A percentile compares a stretch with the other conserved stretches of the same genome.
These are phyloP conservation scores for Hoplias malabaricus DNA, from an alignment of 2,113 vertebrate genomes.

Conservation along the genomic window DNA sequence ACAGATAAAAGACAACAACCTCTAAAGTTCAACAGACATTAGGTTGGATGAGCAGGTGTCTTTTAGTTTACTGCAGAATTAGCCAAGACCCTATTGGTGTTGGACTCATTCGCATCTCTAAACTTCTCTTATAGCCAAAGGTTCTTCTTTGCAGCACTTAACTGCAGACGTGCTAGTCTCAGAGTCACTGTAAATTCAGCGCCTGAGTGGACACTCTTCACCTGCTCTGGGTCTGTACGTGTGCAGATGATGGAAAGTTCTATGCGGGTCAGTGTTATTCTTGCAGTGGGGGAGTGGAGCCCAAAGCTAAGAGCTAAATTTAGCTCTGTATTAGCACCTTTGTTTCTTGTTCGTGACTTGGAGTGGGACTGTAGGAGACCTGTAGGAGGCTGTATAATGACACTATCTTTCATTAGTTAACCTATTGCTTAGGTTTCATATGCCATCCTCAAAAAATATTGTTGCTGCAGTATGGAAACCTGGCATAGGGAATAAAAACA, in stretches of 20 bases:
- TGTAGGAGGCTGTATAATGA: not conserved
- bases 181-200: conserved; percentile 15
- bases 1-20: too few species aligned
- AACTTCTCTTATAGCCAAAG: not conserved
- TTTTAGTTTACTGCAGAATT: not conserved
- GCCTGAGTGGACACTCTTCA: not conserved
- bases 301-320: conserved; percentile 15
- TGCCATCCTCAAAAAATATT: too few species aligned
- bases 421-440: too few species aligned
- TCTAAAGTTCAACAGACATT: too few species aligned
- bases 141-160: too few species aligned
- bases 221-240: conserved; percentile 7
- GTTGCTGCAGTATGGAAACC: too few species aligned
- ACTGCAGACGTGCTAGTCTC: conserved; percentile 7
- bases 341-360: not conserved
- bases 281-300: not conserved
- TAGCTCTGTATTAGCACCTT: conserved; percentile 1
- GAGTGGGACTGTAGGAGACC: not conserved
- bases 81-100: not conserved
- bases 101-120: not conserved
- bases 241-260: conserved; percentile 25
- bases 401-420: not conserved
- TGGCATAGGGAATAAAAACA: too few species aligned
- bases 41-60: too few species aligned
- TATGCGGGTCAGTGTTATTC: conserved; percentile 16